Evolutionary conservation across 2,888 invertebrate genomes (phyloP).

Genomic region (Dicyrtomina minuta): DNA sequence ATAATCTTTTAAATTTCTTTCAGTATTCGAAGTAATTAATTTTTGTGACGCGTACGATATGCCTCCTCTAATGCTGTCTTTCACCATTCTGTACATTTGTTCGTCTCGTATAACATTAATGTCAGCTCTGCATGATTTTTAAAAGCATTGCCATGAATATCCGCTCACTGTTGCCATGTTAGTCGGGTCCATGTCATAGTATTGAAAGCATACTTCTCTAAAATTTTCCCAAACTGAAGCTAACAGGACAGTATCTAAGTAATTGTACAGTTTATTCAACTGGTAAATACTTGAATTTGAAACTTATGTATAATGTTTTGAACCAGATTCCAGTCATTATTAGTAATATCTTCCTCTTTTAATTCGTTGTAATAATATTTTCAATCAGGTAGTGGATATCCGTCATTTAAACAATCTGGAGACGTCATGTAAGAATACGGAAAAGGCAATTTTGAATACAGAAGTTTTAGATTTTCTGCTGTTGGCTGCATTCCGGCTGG

Average conservation of each 20-base stretch:
- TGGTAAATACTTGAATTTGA: neutral
- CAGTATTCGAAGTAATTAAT: neutral
- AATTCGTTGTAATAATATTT: neutral
- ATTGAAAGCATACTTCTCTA: neutral
- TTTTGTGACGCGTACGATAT: neutral
- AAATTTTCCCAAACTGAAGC: neutral
- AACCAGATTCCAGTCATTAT: neutral
- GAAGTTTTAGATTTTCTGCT: neutral
- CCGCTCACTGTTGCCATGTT: neutral
- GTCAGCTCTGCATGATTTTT: too few relatives aligned
- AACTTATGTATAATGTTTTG: neutral
- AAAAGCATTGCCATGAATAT: conserved; percentile 2
- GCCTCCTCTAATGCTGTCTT: neutral
- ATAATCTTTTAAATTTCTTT: neutral
- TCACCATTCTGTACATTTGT: too few relatives aligned
- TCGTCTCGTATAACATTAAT: too few relatives aligned
- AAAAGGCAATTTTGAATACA: neutral
- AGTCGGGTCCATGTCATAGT: neutral
- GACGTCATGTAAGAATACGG: neutral
- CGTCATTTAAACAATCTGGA: neutral
- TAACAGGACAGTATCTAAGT: neutral
- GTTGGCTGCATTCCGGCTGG: too few relatives aligned
- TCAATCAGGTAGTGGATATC: neutral
- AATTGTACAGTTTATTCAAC: neutral
- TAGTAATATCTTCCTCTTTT: neutral